Base-by-base conservation (phyloP, 2,888 invertebrate species). In the Unio pictorum region DNA sequence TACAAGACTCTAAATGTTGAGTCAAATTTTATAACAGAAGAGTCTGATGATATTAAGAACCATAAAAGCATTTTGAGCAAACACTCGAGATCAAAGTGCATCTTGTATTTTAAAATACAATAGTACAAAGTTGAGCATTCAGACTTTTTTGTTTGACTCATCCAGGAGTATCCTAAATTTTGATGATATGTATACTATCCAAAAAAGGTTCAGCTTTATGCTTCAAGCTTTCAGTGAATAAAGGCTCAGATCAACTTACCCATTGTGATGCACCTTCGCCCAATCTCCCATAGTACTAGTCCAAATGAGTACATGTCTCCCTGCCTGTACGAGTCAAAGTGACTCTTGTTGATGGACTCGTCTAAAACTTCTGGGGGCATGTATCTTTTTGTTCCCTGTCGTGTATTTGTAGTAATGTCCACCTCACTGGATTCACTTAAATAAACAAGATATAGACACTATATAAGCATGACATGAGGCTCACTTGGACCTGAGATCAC, bases 291-390 rank as follows among this genome's bases (percentile, higher is more conserved):
- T 66, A 92, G 77, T 20, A 92, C 91, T 54, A 92, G 84, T 18
- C 90, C 91, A 82, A 91, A 91, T 23, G 92, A 89, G 81, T 92
- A 92, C 79, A 92, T 90, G 81, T 92, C 92, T 55, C 91, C 90
- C 82, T 90, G 90, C 72, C 89, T 90, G 86, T 89, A 92, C 18
- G 91, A 82, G 73, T 90, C 91, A 83, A 91, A 90, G 88, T 94
- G 93, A 80, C 92, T 91, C 68, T 76, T 79, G 77, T 94, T 94
- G 66, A 96, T 90, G 7, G 93, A 92, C 86, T 95, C 94, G 88
- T 94, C 94, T 54, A 97, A 91, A 57, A 96, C 94, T 91, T 98
- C 97, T 0, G 97, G 97, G 26, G 97, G 94, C 97, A 97, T 97
- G 91, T 96, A 96, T 45, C 96, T 93, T 62, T 88, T 92, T 3